Conservation (phyloP, 2,888 invertebrate species). For the Hermodice carunculata region DNA sequence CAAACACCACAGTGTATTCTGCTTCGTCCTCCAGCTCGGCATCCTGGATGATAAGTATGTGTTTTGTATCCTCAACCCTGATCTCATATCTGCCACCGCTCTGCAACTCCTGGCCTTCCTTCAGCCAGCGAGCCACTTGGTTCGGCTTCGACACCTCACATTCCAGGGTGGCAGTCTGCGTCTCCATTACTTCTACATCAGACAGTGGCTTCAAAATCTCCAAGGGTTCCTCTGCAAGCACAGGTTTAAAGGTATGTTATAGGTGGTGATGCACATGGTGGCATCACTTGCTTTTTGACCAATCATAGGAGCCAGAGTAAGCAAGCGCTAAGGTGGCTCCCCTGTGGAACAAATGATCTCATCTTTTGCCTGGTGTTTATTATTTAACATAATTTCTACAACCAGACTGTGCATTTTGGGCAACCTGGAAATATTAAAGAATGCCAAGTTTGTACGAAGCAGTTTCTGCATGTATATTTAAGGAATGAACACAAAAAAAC, state of each 20-base stretch:
- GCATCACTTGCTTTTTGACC: too few relatives aligned
- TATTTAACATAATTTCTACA: too few relatives aligned
- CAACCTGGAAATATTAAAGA: too few relatives aligned
- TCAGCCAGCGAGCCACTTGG: slow-evolving; percentile 88
- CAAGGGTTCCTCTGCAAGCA: slow-evolving; percentile 60
- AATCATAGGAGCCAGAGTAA: too few relatives aligned
- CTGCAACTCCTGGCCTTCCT: slow-evolving; percentile 76
- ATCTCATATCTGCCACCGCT: slow-evolving; percentile 22
- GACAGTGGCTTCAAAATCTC: slow-evolving; percentile 43
- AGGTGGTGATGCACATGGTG: too few relatives aligned
- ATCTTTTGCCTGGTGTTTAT: too few relatives aligned
- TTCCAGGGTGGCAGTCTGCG: slow-evolving; percentile 53
- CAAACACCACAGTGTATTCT: slow-evolving; percentile 36
- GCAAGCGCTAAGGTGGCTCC: background rate
- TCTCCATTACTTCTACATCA: slow-evolving; percentile 45
- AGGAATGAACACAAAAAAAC: too few relatives aligned
- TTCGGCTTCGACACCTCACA: slow-evolving; percentile 86
- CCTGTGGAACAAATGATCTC: background rate
- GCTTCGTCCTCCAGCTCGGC: slow-evolving; percentile 66
- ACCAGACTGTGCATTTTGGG: too few relatives aligned
- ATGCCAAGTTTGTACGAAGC: too few relatives aligned
- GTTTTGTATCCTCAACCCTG: slow-evolving; percentile 37
- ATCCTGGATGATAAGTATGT: slow-evolving; percentile 58
- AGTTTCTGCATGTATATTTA: too few relatives aligned
- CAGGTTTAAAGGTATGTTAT: too few relatives aligned